Base-by-base conservation (phyloP, 2,113 vertebrate species). In the Forbesichthys agassizii region DNA sequence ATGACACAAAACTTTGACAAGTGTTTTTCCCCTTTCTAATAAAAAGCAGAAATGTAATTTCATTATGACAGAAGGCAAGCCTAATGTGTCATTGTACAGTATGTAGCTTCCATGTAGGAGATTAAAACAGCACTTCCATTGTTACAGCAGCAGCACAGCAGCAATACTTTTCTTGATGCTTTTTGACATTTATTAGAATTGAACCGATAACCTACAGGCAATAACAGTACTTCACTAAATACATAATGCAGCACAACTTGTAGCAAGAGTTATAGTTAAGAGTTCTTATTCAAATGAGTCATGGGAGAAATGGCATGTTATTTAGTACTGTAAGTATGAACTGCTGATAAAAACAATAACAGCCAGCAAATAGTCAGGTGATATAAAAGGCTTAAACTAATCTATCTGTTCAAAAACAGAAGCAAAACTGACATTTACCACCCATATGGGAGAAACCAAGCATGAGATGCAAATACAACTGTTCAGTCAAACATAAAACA, bases 391-490 rank as follows among this genome's bases (percentile, higher is more conserved):
- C 58, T 64, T 27, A 52, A 48, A 42, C 20, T 47, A 3, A 4
- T 68, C 54, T 49, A 14, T 73, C 64, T 71, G 64, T 65, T 56
- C 57, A 71, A 61, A 78, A 74, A 79, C 61, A 52, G 65, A 69
- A 18, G 48, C 71, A 66, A 66, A 73, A 47, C 75, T 86, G 81
- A 87, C 78, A 77, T 91, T 88, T 88, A 42, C 53, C 46, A 83
- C 70, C 60, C 69, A 62, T 54, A 7, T 64, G 71, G 62, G 75
- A 78, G 59, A 71, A 6, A 59, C 72, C n/a, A 80, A 88, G 85
- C 84, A 64, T 83, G 75, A 84, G 83, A 85, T 81, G 74, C 75
- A 77, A 80, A 84, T 90, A 71, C 80, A 90, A 88, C 86, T 89
- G 82, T 81, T 88, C 79, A 82, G 53, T 36, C 73, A 64, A 69